Evolutionary conservation across 2,888 invertebrate genomes (phyloP), one percentile per base, ranked within the genome.

Genomic region (Calliphora vomitoria): DNA sequence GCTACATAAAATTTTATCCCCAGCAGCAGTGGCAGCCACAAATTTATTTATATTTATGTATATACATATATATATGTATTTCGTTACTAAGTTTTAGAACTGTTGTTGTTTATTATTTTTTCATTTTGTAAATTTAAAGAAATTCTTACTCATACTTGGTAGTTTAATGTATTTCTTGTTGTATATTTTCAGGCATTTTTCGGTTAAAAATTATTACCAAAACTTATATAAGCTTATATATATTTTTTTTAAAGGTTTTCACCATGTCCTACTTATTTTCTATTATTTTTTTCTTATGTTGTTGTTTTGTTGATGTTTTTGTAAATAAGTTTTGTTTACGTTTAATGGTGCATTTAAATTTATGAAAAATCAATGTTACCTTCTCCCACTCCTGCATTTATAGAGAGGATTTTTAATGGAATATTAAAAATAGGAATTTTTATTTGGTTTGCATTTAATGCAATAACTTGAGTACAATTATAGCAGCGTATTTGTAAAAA

Each of bases 1-100:
- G 92, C 92, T 92, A 92, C 93, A 92, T 92, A 92, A 92, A 92
- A 92, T 92, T 92, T 92, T 68, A 75, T 90, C 71, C 66, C 66
- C 47, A 82, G 18, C 44, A 62, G 38, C 20, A 25, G 20, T 20
- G 60, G 15, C 38, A 11, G 35, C 74, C 25, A 15, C 5, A 72
- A 74, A 35, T 58, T 66, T 68, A 31, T 72, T 78, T 50, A 31
- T 80, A 50, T 69, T 72, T 79, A 68, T 82, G 60, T 55, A 41
- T 38, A 41, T 35, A 66, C 64, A 60, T 35, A 41, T 50, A n/a
- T 13, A 53, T 53, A n/a, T 75, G 71, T 68, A 20, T 66, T 72
- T 35, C 20, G 13, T 38, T 50, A 64, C 66, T 78, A 11, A 69
- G 25, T 50, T 79, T 58, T 79, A 13, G 15, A 13, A n/a, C 20